These are phyloP conservation scores for Microcaecilia unicolor DNA, from an alignment of 2,797 vertebrate genomes.

Conservation along the genomic window DNA sequence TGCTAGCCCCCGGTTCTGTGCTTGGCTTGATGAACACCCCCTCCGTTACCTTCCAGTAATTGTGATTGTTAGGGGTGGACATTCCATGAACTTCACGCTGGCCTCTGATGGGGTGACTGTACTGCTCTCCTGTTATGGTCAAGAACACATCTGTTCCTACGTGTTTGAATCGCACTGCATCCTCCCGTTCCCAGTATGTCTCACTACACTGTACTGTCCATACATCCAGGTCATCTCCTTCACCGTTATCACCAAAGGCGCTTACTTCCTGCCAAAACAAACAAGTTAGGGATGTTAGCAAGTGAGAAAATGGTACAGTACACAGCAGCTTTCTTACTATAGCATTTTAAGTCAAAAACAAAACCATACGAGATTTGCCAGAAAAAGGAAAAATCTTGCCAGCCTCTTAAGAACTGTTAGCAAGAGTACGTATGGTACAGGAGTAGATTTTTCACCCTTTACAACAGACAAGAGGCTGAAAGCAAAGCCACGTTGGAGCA, in stretches of 20 bases:
- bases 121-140: constrained; percentile 88
- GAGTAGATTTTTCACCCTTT: too few species aligned
- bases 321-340: too few species aligned
- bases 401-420: too few species aligned
- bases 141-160: constrained; percentile 79
- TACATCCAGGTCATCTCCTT: constrained; percentile 88
- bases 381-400: too few species aligned
- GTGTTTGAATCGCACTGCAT: constrained; percentile 80
- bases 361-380: too few species aligned
- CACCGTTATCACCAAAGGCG: constrained; percentile 89
- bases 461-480: too few species aligned
- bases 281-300: too few species aligned
- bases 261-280: constrained; percentile 79
- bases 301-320: too few species aligned
- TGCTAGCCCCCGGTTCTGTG: constrained; percentile 31
- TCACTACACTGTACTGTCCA: constrained; percentile 86
- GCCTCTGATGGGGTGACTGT: constrained; percentile 85
- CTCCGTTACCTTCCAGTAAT: constrained; percentile 90
- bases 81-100: constrained; percentile 89
- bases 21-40: constrained; percentile 89
- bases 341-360: too few species aligned
- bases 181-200: constrained; percentile 76
- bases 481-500: too few species aligned
- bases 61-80: constrained; percentile 67
- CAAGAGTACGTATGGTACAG: too few species aligned